Conservation (phyloP, 2,888 invertebrate genomes). For the Corbicula japonica region DNA sequence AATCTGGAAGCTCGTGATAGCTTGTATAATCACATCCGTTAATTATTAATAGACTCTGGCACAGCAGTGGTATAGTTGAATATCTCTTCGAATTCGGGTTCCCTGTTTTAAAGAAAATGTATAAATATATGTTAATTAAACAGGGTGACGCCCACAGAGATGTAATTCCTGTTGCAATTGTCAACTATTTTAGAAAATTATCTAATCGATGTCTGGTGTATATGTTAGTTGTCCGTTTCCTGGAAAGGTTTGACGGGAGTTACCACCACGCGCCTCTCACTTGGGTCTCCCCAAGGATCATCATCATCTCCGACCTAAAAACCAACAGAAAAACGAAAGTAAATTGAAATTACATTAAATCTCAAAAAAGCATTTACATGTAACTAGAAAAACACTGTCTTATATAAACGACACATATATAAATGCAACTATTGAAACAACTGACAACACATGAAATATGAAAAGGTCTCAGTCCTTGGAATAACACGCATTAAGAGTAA, state of each 20-base stretch:
- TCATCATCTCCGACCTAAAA: conserved; percentile 5
- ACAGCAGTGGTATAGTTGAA: too few relatives aligned
- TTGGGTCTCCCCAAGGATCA: conserved; percentile 19
- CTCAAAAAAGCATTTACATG: background rate
- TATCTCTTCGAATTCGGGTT: too few relatives aligned
- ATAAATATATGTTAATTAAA: too few relatives aligned
- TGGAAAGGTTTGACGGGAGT: conserved; percentile 8
- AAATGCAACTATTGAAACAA: background rate
- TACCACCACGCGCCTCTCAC: background rate
- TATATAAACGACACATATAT: background rate
- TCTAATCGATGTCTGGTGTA: too few relatives aligned
- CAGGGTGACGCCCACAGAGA: too few relatives aligned
- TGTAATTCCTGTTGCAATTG: too few relatives aligned
- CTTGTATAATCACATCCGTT: too few relatives aligned
- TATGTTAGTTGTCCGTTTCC: too few relatives aligned
- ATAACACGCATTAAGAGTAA: background rate
- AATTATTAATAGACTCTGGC: too few relatives aligned
- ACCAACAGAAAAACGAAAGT: background rate
- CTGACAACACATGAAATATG: background rate
- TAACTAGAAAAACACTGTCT: background rate
- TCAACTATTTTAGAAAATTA: too few relatives aligned
- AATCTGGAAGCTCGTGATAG: too few relatives aligned
- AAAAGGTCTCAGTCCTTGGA: background rate
- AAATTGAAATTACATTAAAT: background rate
- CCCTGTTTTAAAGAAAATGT: too few relatives aligned